Base-by-base conservation (phyloP, 2,888 invertebrate genomes). In the Elmis aenea region DNA sequence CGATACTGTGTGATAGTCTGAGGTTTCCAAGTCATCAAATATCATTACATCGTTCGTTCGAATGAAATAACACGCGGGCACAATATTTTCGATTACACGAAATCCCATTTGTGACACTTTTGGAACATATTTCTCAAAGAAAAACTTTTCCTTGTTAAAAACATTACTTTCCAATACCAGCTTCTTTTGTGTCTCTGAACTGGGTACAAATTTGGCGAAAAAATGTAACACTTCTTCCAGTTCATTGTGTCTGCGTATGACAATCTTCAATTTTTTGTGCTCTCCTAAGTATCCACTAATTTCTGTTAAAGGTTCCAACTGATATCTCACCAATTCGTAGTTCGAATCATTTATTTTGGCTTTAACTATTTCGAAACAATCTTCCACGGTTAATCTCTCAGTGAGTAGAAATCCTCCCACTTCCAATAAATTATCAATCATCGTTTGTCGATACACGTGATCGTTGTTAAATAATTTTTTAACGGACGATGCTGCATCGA, bases 111-210 rank as follows among this genome's bases (percentile, higher is more conserved):
- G 57, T 45, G 10, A 3, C 12, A 31, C 13, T 1, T 71, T 69
- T 44, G 71, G 48, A 3, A 74, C 49, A 28, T 69, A 51, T 4
- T 28, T 39, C 22, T 59, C 53, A 43, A 72, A 76, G 14, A 74
- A 67, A 1, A 53, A 52, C 14, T 46, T 38, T 40, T 59, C 58
- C 35, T 55, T 57, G 31, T 44, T 48, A 33, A 55, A 57, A 2
- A 45, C 47, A 8, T 47, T 50, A 25, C 46, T 45, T 24, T 33
- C 44, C 12, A 45, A 27, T 3, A 52, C 36, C 12, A 51, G 35
- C 4, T 51, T 43, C 16, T 30, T 41, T 5, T 47, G 46, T 5
- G 38, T 26, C 6, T 34, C 30, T 12, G 39, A 38, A 18, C 37
- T 39, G 1, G 57, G 57, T 15, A 49, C 28, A 9, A 44, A 52